Evolutionary conservation across 2,113 vertebrate genomes (phyloP).

Genomic region (Aptenodytes forsteri): DNA sequence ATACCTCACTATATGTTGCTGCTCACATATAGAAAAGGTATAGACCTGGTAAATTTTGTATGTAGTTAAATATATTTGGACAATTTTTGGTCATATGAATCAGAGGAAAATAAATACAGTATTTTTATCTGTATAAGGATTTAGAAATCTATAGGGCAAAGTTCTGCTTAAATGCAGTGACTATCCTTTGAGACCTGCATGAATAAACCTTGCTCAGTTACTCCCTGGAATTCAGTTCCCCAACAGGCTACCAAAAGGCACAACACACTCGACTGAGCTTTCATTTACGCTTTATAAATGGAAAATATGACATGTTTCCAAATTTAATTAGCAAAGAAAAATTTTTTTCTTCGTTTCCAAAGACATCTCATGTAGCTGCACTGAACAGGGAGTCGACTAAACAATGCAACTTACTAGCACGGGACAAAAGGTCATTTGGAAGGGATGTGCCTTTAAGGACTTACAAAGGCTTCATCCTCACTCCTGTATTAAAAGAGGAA

Average conservation of each 20-base stretch:
- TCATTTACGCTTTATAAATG: conserved; percentile 65
- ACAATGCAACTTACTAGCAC: conserved; percentile 72
- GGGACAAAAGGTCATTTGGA: conserved; percentile 84
- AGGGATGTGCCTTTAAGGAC: conserved; percentile 81
- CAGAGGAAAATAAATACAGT: not conserved
- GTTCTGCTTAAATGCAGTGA: not conserved
- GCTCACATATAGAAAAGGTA: not conserved
- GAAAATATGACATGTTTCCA: conserved; percentile 73
- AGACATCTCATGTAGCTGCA: conserved; percentile 68
- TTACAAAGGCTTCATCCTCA: conserved; percentile 80
- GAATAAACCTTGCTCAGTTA: not conserved
- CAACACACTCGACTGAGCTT: conserved; percentile 3
- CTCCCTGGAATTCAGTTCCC: conserved; percentile 27
- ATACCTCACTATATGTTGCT: not conserved
- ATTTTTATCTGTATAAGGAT: not conserved
- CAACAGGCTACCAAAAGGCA: conserved; percentile 12
- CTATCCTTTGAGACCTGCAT: not conserved
- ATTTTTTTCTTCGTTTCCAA: conserved; percentile 46
- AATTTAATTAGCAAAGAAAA: conserved; percentile 74
- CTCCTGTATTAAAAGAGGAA: conserved; percentile 80
- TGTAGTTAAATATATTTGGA: not conserved
- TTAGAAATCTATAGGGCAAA: not conserved
- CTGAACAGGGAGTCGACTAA: conserved; percentile 56
- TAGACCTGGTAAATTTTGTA: not conserved
- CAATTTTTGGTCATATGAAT: not conserved